These are phyloP conservation scores for Hylomyscus alleni DNA, from an alignment of 2,797 vertebrate species.

Conservation along the genomic window DNA sequence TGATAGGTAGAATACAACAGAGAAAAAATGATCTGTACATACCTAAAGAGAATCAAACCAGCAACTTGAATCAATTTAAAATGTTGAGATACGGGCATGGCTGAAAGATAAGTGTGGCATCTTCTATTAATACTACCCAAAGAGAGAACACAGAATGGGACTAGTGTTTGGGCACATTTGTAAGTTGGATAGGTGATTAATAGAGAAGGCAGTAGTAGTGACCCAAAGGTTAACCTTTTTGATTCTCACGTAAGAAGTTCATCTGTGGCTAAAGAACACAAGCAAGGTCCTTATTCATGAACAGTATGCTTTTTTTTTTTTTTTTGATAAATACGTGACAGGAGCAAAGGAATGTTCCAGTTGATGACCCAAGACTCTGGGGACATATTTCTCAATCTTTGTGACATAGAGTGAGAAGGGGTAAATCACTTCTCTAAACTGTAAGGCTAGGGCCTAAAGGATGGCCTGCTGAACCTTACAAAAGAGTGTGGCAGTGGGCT, in stretches of 20 bases:
- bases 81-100: not conserved
- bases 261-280: not conserved
- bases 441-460: not conserved
- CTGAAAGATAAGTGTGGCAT: not conserved
- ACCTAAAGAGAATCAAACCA: not conserved
- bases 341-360: not conserved
- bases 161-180: not conserved
- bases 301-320: not conserved
- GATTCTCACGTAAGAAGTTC: not conserved
- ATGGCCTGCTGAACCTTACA: no score
- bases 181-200: not conserved
- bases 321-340: not conserved
- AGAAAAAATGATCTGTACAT: not conserved
- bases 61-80: not conserved
- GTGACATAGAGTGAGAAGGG: not conserved
- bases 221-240: not conserved
- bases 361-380: no score
- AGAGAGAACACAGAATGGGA: not conserved
- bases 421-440: fast-evolving
- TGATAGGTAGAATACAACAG: not conserved
- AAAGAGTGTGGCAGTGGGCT: not conserved
- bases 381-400: not conserved
- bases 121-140: not conserved
- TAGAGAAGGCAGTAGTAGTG: not conserved
- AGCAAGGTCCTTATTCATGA: not conserved